A percentile compares a stretch with the other conserved stretches of the same genome.
Evolutionary conservation across 2,888 invertebrate genomes (phyloP).

Genomic region (Gnatocerus cornutus): DNA sequence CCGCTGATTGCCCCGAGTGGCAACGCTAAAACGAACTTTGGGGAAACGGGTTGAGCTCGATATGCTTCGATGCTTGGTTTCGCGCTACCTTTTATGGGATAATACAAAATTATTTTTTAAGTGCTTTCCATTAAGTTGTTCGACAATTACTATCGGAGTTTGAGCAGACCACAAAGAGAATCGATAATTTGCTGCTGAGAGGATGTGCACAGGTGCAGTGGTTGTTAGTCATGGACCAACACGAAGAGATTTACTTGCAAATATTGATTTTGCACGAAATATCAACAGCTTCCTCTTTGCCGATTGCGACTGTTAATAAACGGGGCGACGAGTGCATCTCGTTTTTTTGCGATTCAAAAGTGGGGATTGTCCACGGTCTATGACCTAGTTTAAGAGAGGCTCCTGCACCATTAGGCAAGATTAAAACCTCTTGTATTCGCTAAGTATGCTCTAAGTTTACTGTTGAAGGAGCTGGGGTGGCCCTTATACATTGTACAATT

Average conservation of each 20-base stretch:
- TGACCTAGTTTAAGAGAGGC: slow-evolving; percentile 56
- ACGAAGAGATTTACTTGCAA: no score
- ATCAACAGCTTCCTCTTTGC: no score
- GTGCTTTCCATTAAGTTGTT: slow-evolving; percentile 18
- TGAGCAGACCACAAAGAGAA: not conserved
- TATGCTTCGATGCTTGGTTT: slow-evolving; percentile 13
- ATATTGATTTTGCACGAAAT: no score
- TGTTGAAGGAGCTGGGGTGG: slow-evolving; percentile 42
- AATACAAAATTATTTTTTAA: slow-evolving; percentile 24
- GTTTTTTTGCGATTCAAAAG: slow-evolving; percentile 24
- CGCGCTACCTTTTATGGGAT: slow-evolving; percentile 11
- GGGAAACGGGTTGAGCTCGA: slow-evolving; percentile 17
- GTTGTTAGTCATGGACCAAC: no score
- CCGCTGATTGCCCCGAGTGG: slow-evolving; percentile 66
- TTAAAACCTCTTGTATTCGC: slow-evolving; percentile 62
- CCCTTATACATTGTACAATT: slow-evolving; percentile 8
- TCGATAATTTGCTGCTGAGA: no score
- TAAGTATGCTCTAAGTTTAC: slow-evolving; percentile 56
- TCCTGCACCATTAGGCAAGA: slow-evolving; percentile 64
- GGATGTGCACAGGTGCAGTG: not conserved
- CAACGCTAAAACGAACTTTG: slow-evolving; percentile 37
- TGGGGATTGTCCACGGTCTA: slow-evolving; percentile 41
- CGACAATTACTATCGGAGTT: not conserved
- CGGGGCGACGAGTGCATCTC: not conserved
- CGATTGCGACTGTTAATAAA: no score